A percentile compares a stretch with the other conserved stretches of the same genome.
phyloP scores from a whole-genome alignment of 2,797 vertebrate species.

The Aythya fuligula region DNA sequence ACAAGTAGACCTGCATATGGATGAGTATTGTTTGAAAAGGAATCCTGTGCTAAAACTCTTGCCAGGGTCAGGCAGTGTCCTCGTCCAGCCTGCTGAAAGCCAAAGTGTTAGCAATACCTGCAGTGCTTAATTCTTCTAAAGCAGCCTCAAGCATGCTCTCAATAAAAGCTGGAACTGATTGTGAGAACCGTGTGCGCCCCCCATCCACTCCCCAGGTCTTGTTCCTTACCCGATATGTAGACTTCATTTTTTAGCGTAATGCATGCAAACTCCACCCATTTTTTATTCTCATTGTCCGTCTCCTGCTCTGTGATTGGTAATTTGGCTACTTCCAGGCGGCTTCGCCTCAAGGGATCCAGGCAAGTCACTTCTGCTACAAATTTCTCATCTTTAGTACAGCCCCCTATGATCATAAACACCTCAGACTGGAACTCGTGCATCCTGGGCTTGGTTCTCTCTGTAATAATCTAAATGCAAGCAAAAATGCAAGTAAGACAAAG shows the following conservation, averaged over 20 bases:
- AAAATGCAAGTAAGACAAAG: slow-evolving; percentile 43
- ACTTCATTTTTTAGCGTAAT: slow-evolving; percentile 95
- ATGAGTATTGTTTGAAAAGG: not conserved
- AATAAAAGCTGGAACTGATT: not conserved
- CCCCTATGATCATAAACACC: slow-evolving; percentile 97
- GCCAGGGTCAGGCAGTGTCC: not conserved
- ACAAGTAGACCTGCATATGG: not conserved
- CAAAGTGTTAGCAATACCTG: not conserved
- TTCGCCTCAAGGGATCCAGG: slow-evolving; percentile 94
- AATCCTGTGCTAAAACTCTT: not conserved
- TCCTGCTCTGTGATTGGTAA: slow-evolving; percentile 91
- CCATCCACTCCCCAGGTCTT: not conserved
- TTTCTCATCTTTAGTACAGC: slow-evolving; percentile 95
- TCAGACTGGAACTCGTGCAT: slow-evolving; percentile 93
- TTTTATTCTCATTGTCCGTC: slow-evolving; percentile 88
- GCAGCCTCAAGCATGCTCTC: not conserved
- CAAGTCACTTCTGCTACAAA: slow-evolving; percentile 96
- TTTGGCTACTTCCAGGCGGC: slow-evolving; percentile 93
- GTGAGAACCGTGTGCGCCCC: not conserved
- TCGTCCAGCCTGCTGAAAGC: not conserved
- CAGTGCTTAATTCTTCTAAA: not conserved
- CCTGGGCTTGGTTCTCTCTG: slow-evolving; percentile 94
- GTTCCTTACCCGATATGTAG: slow-evolving; percentile 92
- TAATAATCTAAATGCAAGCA: slow-evolving; percentile 87
- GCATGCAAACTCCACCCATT: slow-evolving; percentile 98